Conservation (phyloP, 2,113 vertebrate species). For the Myiozetetes cayanensis region DNA sequence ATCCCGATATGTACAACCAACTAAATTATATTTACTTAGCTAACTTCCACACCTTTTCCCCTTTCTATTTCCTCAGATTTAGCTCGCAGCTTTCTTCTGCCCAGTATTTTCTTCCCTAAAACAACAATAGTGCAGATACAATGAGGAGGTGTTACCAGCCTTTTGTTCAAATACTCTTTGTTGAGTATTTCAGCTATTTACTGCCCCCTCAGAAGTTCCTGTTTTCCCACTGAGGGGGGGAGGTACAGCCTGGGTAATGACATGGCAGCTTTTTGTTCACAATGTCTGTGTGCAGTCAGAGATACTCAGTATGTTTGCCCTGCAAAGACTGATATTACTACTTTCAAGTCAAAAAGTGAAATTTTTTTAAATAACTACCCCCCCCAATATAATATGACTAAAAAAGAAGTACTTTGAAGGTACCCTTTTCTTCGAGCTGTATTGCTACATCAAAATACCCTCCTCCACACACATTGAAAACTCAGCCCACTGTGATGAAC, state of each 20-base stretch:
- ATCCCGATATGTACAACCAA: background rate
- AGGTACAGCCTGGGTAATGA: background rate
- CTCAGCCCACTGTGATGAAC: background rate
- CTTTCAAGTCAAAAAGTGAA: background rate
- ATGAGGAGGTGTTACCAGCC: constrained; percentile 21
- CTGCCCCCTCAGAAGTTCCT: constrained; percentile 13
- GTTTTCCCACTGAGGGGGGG: constrained; percentile 36
- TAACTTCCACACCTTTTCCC: constrained; percentile 38
- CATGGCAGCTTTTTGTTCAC: background rate
- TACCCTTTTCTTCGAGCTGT: background rate
- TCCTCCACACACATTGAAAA: background rate
- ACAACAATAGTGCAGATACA: background rate
- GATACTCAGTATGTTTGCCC: background rate
- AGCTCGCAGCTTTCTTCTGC: background rate
- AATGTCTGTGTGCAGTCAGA: background rate
- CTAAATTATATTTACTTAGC: constrained; percentile 18
- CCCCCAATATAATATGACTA: background rate
- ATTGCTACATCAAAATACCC: background rate
- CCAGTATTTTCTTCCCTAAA: background rate
- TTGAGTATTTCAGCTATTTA: constrained; percentile 22
- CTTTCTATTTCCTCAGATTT: constrained; percentile 2
- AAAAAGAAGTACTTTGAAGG: background rate
- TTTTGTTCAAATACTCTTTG: constrained; percentile 15
- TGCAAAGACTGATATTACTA: background rate
- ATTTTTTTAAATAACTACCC: background rate